Percentiles rank a stretch among this genome's conserved stretches.
These are phyloP conservation scores for Pogonocherus hispidulus DNA, from an alignment of 2,888 invertebrate species.

Conservation along the genomic window DNA sequence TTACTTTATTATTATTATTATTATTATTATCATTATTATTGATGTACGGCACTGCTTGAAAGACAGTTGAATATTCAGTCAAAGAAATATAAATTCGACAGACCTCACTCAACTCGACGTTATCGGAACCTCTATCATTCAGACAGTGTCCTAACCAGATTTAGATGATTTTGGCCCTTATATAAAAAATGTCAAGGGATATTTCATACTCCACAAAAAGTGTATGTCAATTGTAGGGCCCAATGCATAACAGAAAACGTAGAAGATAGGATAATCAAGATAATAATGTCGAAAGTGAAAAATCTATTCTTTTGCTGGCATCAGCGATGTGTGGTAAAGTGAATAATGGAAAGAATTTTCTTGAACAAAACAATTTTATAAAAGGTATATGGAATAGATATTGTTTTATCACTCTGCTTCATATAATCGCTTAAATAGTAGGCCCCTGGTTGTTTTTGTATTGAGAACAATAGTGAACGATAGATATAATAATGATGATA, in stretches of 20 bases:
- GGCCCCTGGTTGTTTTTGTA: no score
- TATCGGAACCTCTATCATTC: not conserved
- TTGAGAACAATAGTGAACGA: no score
- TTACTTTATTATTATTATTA: no score
- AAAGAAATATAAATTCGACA: not conserved
- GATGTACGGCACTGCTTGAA: no score
- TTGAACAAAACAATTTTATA: no score
- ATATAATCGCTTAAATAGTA: not conserved
- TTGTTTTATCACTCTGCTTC: not conserved
- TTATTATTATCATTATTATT: no score
- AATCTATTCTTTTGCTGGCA: not conserved
- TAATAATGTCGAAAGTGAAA: conserved; percentile 7
- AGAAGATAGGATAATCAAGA: conserved; percentile 13
- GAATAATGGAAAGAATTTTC: no score
- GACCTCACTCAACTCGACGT: not conserved
- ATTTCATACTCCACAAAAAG: not conserved
- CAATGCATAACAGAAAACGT: not conserved
- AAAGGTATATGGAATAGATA: no score
- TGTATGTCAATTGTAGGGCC: not conserved
- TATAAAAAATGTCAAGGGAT: not conserved
- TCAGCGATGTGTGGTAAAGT: not conserved
- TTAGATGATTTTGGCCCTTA: not conserved
- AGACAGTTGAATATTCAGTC: no score
- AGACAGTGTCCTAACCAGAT: not conserved
- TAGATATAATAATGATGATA: no score